These are phyloP conservation scores for Diuraphis noxia DNA, from an alignment of 1,140 invertebrate genomes.

Conservation along the genomic window DNA sequence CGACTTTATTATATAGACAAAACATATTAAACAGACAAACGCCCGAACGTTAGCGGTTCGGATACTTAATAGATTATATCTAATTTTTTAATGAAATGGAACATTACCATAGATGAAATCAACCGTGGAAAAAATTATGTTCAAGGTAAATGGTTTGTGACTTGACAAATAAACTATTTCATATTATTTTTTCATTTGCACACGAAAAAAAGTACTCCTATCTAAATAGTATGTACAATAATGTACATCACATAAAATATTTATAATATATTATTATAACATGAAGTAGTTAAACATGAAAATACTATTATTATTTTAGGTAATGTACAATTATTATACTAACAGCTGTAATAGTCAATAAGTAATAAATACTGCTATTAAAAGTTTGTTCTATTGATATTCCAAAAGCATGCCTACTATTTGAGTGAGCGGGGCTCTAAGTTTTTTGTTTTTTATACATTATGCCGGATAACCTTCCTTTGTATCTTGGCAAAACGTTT, in stretches of 20 bases:
- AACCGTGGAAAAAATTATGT: not conserved
- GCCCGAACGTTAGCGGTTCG: not conserved
- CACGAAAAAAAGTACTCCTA: not conserved
- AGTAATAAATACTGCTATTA: not conserved
- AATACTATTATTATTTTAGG: not conserved
- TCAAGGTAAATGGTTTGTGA: constrained; percentile 3
- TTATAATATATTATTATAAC: too few species aligned
- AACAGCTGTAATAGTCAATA: not conserved
- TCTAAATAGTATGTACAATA: too few species aligned
- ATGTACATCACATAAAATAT: too few species aligned
- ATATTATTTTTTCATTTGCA: not conserved
- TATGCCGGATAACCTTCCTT: not conserved
- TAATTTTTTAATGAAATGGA: constrained; percentile 24
- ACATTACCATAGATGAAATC: constrained; percentile 14
- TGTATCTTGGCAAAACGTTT: not conserved
- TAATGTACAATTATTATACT: not conserved
- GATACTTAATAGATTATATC: not conserved
- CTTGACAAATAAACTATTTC: not conserved
- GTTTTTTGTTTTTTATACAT: not conserved
- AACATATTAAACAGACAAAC: not conserved
- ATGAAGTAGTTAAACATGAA: not conserved
- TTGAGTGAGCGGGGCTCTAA: not conserved
- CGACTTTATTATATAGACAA: not conserved
- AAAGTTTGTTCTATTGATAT: not conserved
- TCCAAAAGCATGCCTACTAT: not conserved